Evolutionary conservation across 2,888 invertebrate genomes (phyloP).

Genomic region (Pterostichus madidus): DNA sequence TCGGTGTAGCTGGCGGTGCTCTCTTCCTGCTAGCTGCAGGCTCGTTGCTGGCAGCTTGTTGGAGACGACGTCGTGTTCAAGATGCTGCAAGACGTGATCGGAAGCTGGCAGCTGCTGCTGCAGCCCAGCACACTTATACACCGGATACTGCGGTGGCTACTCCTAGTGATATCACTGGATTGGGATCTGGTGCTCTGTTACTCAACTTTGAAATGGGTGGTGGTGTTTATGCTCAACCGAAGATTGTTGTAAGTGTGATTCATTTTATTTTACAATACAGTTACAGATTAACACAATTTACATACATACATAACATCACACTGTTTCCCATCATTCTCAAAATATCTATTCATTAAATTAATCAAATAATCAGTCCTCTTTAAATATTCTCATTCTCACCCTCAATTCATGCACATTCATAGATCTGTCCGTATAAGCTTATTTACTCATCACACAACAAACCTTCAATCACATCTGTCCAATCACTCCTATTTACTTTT

Average conservation of each 20-base stretch:
- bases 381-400: no score
- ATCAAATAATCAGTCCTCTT: no score
- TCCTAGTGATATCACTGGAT: background rate
- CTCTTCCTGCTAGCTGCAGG: conserved; percentile 74
- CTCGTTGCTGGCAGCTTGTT: conserved; percentile 73
- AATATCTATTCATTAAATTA: no score
- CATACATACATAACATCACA: no score
- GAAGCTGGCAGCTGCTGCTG: conserved; percentile 70
- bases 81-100: conserved; percentile 44
- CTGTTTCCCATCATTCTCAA: no score
- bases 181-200: conserved; percentile 71
- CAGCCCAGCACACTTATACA: conserved; percentile 65
- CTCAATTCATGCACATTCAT: no score
- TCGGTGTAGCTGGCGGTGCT: conserved; percentile 76
- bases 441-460: no score
- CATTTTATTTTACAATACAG: no score
- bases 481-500: no score
- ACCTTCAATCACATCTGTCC: no score
- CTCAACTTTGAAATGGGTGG: conserved; percentile 75
- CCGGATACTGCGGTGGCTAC: conserved; percentile 69
- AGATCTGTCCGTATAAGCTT: no score
- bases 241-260: conserved; percentile 72
- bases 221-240: conserved; percentile 71
- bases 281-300: no score
- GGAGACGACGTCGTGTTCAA: conserved; percentile 72